phyloP scores from a whole-genome alignment of 2,888 invertebrate species.

The Hirtodrosophila confusa region DNA sequence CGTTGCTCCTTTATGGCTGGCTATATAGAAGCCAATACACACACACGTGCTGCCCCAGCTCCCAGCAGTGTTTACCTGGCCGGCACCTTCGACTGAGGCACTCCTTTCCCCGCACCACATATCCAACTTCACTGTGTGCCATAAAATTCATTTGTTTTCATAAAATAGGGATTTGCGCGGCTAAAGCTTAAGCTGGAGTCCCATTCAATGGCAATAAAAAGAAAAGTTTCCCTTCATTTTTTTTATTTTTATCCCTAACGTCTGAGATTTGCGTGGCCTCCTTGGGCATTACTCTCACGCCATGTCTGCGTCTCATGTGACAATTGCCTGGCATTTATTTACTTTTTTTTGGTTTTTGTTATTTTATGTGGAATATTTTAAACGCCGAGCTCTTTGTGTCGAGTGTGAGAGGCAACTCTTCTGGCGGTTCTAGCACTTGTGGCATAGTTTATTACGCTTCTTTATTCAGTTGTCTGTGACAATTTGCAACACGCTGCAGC shows the following conservation, averaged over 20 bases:
- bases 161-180: conserved; percentile 69
- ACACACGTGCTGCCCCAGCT: background rate
- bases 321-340: conserved; percentile 46
- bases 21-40: conserved; percentile 2
- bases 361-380: conserved; percentile 37
- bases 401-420: conserved; percentile 35
- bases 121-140: conserved; percentile 7
- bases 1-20: conserved; percentile 32
- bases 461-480: conserved; percentile 26
- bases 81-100: background rate
- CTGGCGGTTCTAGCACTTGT: conserved; percentile 12
- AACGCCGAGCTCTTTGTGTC: conserved; percentile 41
- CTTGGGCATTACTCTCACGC: conserved; percentile 63
- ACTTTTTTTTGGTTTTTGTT: conserved; percentile 3
- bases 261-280: conserved; percentile 30
- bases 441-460: conserved; percentile 55
- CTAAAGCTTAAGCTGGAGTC: conserved; percentile 30
- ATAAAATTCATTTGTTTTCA: conserved; percentile 78
- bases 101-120: background rate
- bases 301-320: conserved; percentile 32
- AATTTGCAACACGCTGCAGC: conserved; percentile 46
- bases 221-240: conserved; percentile 12
- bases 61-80: too few species aligned
- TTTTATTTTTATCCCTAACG: conserved; percentile 4
- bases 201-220: conserved; percentile 60